Percentiles rank a stretch among this genome's conserved stretches.
These are phyloP conservation scores for Coregonus sp. DNA, from an alignment of 2,797 vertebrate genomes.

Conservation along the genomic window DNA sequence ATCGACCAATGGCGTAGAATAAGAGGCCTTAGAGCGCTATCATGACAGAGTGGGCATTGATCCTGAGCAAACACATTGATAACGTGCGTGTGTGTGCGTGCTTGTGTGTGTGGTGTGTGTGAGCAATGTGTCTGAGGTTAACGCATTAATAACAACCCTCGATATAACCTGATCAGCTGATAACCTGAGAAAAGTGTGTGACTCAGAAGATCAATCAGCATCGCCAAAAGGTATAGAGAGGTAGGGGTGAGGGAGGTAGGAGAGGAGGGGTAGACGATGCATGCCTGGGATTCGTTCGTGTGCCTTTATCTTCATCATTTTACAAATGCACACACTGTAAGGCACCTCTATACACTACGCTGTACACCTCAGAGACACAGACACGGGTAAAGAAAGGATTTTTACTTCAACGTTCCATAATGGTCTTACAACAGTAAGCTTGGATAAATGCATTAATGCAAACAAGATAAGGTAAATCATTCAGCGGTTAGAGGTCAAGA, in stretches of 20 bases:
- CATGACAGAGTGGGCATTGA: conserved; percentile 84
- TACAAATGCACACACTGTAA: background rate
- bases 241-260: background rate
- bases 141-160: background rate
- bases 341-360: background rate
- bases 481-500: background rate
- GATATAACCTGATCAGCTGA: conserved; percentile 3
- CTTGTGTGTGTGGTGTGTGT: conserved; percentile 14
- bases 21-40: conserved; percentile 80
- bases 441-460: background rate
- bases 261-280: background rate
- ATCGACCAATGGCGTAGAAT: conserved; percentile 81
- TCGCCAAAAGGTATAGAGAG: background rate
- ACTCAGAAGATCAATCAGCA: background rate
- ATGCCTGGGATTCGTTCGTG: background rate
- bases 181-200: conserved; percentile 3
- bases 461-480: conserved; percentile 3
- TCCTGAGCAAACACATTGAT: conserved; percentile 64
- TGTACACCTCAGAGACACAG: background rate
- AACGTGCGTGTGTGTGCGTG: background rate
- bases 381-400: background rate
- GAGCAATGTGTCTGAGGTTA: conserved; percentile 72
- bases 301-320: background rate
- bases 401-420: background rate
- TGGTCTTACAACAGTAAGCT: background rate